phyloP scores from a whole-genome alignment of 1,140 invertebrate species.

The Hydropsyche tenuis region DNA sequence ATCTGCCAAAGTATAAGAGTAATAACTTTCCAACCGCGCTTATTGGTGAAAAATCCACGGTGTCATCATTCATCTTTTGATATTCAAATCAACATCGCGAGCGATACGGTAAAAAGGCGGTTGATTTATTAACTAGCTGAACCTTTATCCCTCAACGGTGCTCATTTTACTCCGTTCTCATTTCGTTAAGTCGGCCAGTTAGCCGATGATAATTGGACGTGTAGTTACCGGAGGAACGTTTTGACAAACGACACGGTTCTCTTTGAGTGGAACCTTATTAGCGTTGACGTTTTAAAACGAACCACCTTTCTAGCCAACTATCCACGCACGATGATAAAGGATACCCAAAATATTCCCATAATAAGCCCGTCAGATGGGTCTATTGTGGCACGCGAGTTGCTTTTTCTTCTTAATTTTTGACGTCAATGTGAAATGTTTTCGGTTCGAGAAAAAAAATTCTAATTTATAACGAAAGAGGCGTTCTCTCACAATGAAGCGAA shows the following conservation, averaged over 20 bases:
- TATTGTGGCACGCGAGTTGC: not conserved
- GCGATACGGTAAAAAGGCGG: not conserved
- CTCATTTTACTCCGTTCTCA: not conserved
- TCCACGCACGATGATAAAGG: conserved; percentile 1
- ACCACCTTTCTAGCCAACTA: conserved; percentile 1
- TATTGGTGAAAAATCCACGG: not conserved
- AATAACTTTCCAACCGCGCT: no score
- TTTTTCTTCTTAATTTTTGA: conserved; percentile 3
- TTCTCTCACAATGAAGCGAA: not conserved
- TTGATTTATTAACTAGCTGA: conserved; percentile 13
- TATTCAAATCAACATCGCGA: conserved; percentile 14
- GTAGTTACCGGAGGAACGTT: conserved; percentile 28
- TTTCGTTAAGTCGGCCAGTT: conserved; percentile 23
- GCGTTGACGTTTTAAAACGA: conserved; percentile 17
- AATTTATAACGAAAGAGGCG: not conserved
- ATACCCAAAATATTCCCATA: conserved; percentile 19
- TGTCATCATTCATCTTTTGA: not conserved
- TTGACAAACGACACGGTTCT: conserved; percentile 32
- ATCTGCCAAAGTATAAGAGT: no score
- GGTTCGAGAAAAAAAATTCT: not conserved
- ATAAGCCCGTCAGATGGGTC: not conserved
- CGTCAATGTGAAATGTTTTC: not conserved
- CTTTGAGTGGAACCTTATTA: conserved; percentile 32
- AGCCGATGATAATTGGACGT: conserved; percentile 28
- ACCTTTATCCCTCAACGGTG: not conserved